These are phyloP conservation scores for Brienomyrus brachyistius DNA, from an alignment of 2,113 vertebrate genomes.

Conservation along the genomic window DNA sequence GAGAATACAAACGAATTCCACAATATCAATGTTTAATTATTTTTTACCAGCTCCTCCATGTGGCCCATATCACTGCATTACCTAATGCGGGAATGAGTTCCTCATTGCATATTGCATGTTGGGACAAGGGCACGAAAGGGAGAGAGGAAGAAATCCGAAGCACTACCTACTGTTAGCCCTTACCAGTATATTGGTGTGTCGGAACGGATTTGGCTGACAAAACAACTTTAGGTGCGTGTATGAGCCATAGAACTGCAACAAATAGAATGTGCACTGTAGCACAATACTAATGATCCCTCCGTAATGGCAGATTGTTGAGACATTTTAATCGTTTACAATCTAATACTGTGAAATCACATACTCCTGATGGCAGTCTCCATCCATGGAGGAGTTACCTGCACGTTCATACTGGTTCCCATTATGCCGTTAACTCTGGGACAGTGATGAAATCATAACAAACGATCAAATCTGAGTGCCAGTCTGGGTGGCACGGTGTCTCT, in stretches of 20 bases:
- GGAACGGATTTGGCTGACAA: not conserved
- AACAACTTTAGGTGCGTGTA: not conserved
- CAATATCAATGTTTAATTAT: not conserved
- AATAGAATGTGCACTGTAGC: not conserved
- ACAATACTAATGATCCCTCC: not conserved
- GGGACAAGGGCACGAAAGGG: not conserved
- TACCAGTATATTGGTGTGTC: not conserved
- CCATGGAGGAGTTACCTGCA: not conserved
- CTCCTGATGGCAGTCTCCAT: not conserved
- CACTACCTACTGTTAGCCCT: not conserved
- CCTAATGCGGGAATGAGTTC: not conserved
- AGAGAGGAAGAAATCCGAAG: not conserved
- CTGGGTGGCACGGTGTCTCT: not conserved
- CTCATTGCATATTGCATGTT: not conserved
- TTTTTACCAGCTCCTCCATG: not conserved
- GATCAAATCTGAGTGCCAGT: not conserved
- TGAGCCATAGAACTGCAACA: not conserved
- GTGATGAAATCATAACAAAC: not conserved
- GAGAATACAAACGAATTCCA: not conserved
- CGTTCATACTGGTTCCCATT: not conserved
- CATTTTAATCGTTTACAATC: not conserved
- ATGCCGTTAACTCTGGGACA: not conserved
- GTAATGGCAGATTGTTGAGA: not conserved
- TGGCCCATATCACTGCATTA: not conserved
- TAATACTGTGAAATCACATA: not conserved